Evolutionary conservation across 2,797 vertebrate genomes (phyloP).

Genomic region (Danio tinwini): DNA sequence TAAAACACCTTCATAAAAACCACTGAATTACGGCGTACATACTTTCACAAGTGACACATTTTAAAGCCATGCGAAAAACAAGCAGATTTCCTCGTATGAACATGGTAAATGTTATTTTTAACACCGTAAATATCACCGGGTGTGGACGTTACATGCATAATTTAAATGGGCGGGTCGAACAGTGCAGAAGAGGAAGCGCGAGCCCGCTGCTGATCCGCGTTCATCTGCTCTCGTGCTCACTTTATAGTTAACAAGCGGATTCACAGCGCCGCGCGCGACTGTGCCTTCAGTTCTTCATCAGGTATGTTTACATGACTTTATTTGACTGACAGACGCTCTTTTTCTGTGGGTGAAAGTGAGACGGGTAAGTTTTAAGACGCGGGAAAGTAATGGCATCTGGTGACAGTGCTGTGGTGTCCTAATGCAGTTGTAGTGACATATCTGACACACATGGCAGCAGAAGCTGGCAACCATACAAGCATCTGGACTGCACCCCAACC

Average conservation of each 20-base stretch:
- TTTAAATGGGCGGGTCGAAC: slow-evolving; percentile 41
- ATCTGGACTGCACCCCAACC: not conserved
- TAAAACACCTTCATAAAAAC: too few species aligned
- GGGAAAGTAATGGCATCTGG: not conserved
- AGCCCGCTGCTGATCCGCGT: not conserved
- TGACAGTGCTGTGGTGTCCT: not conserved
- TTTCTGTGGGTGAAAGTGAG: not conserved
- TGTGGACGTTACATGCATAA: not conserved
- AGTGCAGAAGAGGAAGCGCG: slow-evolving; percentile 44
- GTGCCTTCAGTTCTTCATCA: not conserved
- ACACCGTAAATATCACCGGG: not conserved
- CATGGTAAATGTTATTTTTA: not conserved
- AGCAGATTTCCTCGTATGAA: not conserved
- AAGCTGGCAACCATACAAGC: not conserved
- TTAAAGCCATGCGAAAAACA: not conserved
- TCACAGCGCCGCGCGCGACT: not conserved
- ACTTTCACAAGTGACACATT: not conserved
- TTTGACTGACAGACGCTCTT: not conserved
- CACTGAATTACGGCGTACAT: too few species aligned
- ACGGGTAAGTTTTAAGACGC: not conserved
- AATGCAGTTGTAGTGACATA: not conserved
- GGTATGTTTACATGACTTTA: slow-evolving; percentile 26
- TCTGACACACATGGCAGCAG: not conserved
- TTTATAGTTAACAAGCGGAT: not conserved
- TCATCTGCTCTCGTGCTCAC: not conserved